phyloP scores from a whole-genome alignment of 2,888 invertebrate species.

The Smittia aterrima region DNA sequence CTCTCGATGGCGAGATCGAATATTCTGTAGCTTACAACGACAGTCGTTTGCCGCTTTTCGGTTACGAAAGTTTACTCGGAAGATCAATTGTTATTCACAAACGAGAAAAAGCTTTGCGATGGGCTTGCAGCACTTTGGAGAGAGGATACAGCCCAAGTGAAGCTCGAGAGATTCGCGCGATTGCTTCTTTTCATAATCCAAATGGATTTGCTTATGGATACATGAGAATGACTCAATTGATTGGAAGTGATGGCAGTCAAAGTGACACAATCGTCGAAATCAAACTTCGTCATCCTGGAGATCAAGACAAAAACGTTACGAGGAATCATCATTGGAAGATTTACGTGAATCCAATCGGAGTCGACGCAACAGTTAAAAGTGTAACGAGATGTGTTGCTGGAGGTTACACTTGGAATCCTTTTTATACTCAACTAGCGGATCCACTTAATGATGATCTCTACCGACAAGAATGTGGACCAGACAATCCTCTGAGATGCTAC shows the following conservation, averaged over 20 bases:
- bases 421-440: conserved; percentile 84
- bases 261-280: conserved; percentile 91
- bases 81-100: conserved; percentile 83
- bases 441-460: conserved; percentile 84
- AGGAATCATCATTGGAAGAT: conserved; percentile 85
- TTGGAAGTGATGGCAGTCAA: conserved; percentile 80
- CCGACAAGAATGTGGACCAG: conserved; percentile 79
- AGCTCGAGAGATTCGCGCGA: conserved; percentile 78
- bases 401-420: conserved; percentile 90
- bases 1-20: conserved; percentile 63
- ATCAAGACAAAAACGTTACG: conserved; percentile 79
- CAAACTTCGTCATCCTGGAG: conserved; percentile 83
- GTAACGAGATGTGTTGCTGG: conserved; percentile 84
- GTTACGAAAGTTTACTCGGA: conserved; percentile 76
- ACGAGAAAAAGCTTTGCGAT: conserved; percentile 63
- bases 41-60: conserved; percentile 76
- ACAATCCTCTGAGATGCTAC: conserved; percentile 85
- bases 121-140: conserved; percentile 83
- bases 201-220: conserved; percentile 82
- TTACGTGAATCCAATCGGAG: conserved; percentile 87
- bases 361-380: conserved; percentile 81
- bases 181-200: conserved; percentile 90
- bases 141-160: conserved; percentile 85
- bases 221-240: conserved; percentile 81
- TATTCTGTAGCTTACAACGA: conserved; percentile 69